Evolutionary conservation across 1,140 invertebrate genomes (phyloP), one percentile per base, ranked within the genome.

Genomic region (Popillia japonica): DNA sequence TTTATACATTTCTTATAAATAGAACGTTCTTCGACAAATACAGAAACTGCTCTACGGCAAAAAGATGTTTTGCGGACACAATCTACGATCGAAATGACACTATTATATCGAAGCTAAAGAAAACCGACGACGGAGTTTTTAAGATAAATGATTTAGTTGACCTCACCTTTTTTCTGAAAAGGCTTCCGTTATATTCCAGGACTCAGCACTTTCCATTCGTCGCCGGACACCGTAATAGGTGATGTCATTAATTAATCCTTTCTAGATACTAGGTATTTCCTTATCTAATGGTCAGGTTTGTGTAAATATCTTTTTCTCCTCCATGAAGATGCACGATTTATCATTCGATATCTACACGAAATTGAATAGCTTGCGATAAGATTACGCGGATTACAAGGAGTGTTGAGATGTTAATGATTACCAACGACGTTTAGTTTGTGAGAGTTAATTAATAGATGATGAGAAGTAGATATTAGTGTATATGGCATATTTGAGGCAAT

Each of bases 71-170:
- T 68, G 61, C 61, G 61, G 61, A 68, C 61, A 68, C 61, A 68
- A 68, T 68, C 61, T 68, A 23, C 20, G 61, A 68, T 68, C 61
- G 61, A 68, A 68, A 68, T 68, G 61, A 68, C 61, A 68, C 61
- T 68, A 68, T 68, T 68, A 68, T 68, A 68, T 68, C 61, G 61
- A 34, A 23, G 61, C 22, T 68, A 68, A 68, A 68, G 61, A 68
- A 34, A 68, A 68, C 61, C 61, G 61, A 68, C 72, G 72, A 40
- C 41, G 72, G 10, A 44, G 34, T 74, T 74, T 74, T 74, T 41
- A 74, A 74, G 72, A 74, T 74, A 74, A 74, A 74, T 44, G 72
- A 74, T 74, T 74, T 74, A 74, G 72, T 74, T 74, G 72, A 74
- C 72, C 72, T 74, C 72, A 74, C 72, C 72, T 74, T 44, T 34